These are phyloP conservation scores for Thera obeliscata DNA, from an alignment of 2,888 invertebrate genomes.

Conservation along the genomic window DNA sequence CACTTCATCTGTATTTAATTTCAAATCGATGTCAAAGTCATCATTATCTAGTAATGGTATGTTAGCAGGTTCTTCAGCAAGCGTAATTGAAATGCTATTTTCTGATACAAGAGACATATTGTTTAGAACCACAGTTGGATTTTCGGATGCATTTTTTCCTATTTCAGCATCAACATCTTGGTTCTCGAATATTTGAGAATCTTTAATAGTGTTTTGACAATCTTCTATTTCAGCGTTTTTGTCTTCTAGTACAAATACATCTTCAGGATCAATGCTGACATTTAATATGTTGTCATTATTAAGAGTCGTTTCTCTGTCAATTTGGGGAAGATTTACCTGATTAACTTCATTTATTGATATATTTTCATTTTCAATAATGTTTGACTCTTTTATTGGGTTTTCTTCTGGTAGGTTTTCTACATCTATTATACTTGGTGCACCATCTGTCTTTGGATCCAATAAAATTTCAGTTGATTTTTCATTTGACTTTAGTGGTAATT, in stretches of 20 bases:
- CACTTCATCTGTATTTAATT: constrained; percentile 14
- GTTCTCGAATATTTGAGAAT: neutral
- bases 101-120: constrained; percentile 6
- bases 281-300: constrained; percentile 3
- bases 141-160: constrained; percentile 2
- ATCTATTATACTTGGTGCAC: neutral
- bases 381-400: neutral
- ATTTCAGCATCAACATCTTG: neutral
- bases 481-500: constrained; percentile 1
- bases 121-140: neutral
- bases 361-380: constrained; percentile 10
- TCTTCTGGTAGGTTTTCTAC: constrained; percentile 4
- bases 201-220: neutral
- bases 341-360: constrained; percentile 5
- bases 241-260: constrained; percentile 3
- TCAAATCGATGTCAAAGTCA: constrained; percentile 58
- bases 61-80: constrained; percentile 20
- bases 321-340: neutral
- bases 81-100: neutral
- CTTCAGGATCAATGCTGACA: neutral
- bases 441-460: constrained; percentile 4
- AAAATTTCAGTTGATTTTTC: constrained; percentile 1
- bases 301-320: neutral
- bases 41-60: constrained; percentile 40
- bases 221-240: neutral